phyloP scores from a whole-genome alignment of 2,797 vertebrate species.

The Phrynocephalus vlangalii region DNA sequence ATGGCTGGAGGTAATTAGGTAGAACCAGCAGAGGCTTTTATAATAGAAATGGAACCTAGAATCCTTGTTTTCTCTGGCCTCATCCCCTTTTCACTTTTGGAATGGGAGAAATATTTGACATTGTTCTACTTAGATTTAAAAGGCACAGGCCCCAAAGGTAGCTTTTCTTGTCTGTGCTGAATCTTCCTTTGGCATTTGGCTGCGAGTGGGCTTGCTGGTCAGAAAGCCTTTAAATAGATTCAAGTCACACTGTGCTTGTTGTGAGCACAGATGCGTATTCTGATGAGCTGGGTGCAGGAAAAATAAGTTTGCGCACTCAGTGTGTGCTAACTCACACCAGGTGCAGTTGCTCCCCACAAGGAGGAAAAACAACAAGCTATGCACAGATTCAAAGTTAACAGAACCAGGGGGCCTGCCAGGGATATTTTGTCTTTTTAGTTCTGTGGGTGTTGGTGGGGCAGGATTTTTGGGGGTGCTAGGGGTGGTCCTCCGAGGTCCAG shows the following conservation, averaged over 20 bases:
- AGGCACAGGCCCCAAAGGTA: too few relatives aligned
- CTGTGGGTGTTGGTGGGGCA: too few relatives aligned
- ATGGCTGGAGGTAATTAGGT: slow-evolving; percentile 27
- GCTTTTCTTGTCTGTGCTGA: too few relatives aligned
- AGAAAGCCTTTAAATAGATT: not conserved
- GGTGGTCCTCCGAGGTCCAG: too few relatives aligned
- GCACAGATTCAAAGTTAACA: not conserved
- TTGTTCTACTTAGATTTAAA: too few relatives aligned
- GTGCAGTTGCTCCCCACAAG: not conserved
- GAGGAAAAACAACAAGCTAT: not conserved
- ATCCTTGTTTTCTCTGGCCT: not conserved
- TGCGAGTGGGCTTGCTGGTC: not conserved
- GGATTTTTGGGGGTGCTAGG: too few relatives aligned
- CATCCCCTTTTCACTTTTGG: not conserved
- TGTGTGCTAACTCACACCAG: not conserved
- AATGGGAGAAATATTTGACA: not conserved
- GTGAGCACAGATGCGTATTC: not conserved
- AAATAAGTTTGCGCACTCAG: not conserved
- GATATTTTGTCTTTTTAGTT: too few relatives aligned
- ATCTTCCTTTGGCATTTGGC: too few relatives aligned
- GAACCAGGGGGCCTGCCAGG: not conserved
- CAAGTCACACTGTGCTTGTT: too few relatives aligned
- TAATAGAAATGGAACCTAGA: not conserved
- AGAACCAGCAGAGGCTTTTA: slow-evolving; percentile 27
- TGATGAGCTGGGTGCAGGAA: not conserved